These are phyloP conservation scores for Muscidifurax raptorellus DNA, from an alignment of 1,140 invertebrate species.

Conservation along the genomic window DNA sequence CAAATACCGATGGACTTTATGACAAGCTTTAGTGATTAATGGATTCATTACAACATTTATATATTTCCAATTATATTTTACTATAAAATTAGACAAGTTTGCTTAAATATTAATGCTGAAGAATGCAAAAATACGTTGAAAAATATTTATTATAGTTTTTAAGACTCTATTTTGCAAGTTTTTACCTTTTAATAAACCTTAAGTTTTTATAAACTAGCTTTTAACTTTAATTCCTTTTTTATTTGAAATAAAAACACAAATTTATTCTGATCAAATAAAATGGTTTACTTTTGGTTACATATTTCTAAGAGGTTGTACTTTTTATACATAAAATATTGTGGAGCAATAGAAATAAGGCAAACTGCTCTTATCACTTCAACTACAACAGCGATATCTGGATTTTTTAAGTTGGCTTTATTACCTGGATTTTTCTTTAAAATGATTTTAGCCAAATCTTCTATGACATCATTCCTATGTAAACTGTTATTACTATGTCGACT, in stretches of 20 bases:
- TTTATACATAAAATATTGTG: constrained; percentile 80
- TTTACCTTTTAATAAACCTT: constrained; percentile 29
- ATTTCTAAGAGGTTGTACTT: constrained; percentile 83
- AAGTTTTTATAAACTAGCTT: neutral
- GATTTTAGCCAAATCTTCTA: constrained; percentile 82
- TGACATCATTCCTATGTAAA: constrained; percentile 82
- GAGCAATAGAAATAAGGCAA: constrained; percentile 81
- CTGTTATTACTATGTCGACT: constrained; percentile 86
- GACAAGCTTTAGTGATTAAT: constrained; percentile 57
- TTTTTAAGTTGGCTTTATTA: constrained; percentile 86
- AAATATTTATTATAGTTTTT: constrained; percentile 40
- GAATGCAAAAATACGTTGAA: neutral
- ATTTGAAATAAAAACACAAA: neutral
- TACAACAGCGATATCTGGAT: constrained; percentile 84
- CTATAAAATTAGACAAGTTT: neutral
- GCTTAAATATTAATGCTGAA: constrained; percentile 28
- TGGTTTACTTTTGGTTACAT: constrained; percentile 60
- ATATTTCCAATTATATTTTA: neutral
- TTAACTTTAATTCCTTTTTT: constrained; percentile 8
- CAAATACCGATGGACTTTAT: constrained; percentile 57
- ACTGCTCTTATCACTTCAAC: constrained; percentile 85
- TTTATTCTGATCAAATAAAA: neutral
- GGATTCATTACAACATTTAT: constrained; percentile 9
- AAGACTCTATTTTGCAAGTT: constrained; percentile 11
- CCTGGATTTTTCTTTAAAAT: constrained; percentile 81